Conservation (phyloP, 2,888 invertebrate species). For the Tetranychus piercei region DNA sequence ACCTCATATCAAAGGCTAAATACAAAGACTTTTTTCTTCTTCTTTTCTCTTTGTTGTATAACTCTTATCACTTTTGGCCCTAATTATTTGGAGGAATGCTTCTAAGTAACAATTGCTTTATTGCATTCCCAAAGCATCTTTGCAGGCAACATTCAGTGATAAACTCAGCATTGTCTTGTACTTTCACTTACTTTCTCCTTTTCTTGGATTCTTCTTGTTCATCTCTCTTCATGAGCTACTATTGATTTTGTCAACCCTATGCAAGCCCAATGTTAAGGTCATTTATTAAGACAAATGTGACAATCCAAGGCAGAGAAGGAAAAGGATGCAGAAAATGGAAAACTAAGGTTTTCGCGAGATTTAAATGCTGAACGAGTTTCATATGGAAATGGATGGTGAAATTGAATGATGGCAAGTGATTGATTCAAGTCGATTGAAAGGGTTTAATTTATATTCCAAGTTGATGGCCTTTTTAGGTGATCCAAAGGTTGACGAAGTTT, state of each 20-base stretch:
- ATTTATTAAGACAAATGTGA: constrained; percentile 1
- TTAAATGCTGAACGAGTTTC: no score
- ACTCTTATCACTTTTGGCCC: neutral
- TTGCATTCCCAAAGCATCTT: no score
- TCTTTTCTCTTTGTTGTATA: neutral
- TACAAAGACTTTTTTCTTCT: neutral
- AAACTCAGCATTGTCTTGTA: no score
- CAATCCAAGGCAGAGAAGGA: neutral
- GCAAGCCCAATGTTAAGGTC: neutral
- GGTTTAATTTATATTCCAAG: no score
- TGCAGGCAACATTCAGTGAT: no score
- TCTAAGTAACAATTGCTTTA: neutral
- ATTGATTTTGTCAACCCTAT: neutral
- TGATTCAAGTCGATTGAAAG: no score
- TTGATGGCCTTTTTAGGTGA: no score
- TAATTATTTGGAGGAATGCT: neutral
- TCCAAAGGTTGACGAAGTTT: no score
- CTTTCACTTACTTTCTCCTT: constrained; percentile 8
- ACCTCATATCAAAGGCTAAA: neutral
- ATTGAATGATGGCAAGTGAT: no score
- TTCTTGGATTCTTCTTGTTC: neutral
- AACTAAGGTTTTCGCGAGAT: no score
- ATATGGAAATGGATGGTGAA: no score
- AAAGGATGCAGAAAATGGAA: no score
- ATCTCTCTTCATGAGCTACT: neutral